Base-by-base conservation (phyloP, 1,140 invertebrate species). In the Heliconius hewitsoni region DNA sequence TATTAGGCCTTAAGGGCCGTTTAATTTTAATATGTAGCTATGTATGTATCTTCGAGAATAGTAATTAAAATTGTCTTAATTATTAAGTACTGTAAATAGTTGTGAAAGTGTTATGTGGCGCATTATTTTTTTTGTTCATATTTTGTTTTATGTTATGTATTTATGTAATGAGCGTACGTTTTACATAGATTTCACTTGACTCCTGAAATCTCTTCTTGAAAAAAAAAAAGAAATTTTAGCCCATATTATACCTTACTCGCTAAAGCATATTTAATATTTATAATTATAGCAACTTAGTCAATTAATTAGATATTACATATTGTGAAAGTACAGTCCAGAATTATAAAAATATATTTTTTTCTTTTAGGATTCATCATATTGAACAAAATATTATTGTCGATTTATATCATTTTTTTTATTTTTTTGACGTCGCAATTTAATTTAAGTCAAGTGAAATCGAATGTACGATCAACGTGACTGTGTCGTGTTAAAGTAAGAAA, bases 41-140 rank as follows among this genome's bases (percentile, higher is more conserved):
- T 93, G 87, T 94, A 94, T 90, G 87, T 94, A 94, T 91, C 92
- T 93, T 92, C 90, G 86, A 91, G 89, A 83, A 92, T 93, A 92
- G 90, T 89, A 86, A 91, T 88, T 91, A 92, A 46, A 91, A 89
- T 90, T 83, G 87, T 93, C 85, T 88, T 91, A 73, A 87, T 88
- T 85, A 77, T 84, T 92, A 93, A 90, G 89, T 90, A 87, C 76
- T 94, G 93, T 93, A 94, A 88, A 94, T 94, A 94, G 88, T 93
- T 83, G 92, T 93, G 92, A 89, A 93, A 89, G 90, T 92, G 93
- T 91, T 94, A 93, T 90, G 93, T 94, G 91, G 93, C 93, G 92
- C 87, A 92, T 94, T 93, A 89, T 90, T 90, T 91, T 93, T 90
- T 93, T 90, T 90, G 88, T 93, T 93, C 82, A 90, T 90, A 89